Percentiles rank a stretch among this genome's conserved stretches.
These are phyloP conservation scores for Drosophila oshimai DNA, from an alignment of 1,140 invertebrate genomes.

Conservation along the genomic window DNA sequence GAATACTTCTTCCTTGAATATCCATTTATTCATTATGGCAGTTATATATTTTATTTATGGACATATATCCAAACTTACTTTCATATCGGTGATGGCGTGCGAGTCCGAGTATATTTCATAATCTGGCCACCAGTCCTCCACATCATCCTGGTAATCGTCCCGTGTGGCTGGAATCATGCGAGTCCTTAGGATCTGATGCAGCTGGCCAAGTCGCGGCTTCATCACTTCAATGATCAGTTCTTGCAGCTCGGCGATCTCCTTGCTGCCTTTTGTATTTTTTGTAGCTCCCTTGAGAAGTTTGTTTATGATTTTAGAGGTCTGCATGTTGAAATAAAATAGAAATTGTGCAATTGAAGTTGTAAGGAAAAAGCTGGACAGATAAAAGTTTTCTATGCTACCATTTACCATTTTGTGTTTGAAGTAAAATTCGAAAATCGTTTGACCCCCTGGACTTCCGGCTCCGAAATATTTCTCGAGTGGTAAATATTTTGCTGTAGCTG, in stretches of 20 bases:
- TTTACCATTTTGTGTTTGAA: not conserved
- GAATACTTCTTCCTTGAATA: no score
- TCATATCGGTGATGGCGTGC: conserved; percentile 44
- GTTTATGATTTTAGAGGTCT: conserved; percentile 1
- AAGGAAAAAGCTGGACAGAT: not conserved
- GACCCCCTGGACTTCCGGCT: not conserved
- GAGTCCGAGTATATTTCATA: conserved; percentile 15
- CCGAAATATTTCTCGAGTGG: not conserved
- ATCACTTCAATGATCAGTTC: conserved; percentile 31
- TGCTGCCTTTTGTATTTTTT: not conserved
- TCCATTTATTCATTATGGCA: no score
- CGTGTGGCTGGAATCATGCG: conserved; percentile 6
- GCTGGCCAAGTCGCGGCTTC: conserved; percentile 5
- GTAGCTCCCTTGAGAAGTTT: not conserved
- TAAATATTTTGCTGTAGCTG: conserved; percentile 5
- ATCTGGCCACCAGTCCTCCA: conserved; percentile 47
- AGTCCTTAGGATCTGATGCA: conserved; percentile 3
- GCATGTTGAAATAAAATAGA: not conserved
- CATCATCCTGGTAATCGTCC: conserved; percentile 1
- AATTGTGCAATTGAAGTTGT: not conserved
- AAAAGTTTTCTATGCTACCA: not conserved
- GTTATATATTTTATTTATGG: no score
- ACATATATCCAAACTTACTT: conserved; percentile 15
- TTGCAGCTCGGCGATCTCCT: not conserved
- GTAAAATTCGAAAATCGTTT: not conserved